Evolutionary conservation across 2,797 vertebrate genomes (phyloP), one percentile per base, ranked within the genome.

Genomic region (Intellagama lesueurii): DNA sequence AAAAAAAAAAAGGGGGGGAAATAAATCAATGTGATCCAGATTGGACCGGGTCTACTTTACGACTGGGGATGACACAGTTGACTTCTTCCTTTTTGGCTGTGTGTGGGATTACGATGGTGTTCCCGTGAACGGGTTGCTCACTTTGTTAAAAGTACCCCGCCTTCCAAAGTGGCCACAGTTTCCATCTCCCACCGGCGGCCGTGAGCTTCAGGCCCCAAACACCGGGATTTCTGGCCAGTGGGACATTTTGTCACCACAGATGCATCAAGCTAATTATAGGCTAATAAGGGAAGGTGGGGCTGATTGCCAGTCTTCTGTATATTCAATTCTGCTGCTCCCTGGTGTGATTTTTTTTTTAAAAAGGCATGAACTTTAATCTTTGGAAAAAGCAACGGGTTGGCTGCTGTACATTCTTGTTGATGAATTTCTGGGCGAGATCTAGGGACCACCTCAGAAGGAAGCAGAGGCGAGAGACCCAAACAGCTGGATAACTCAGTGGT

Each of bases 31-130:
- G 1, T 85, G 70, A 66, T 86, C 72, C 93, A 94, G 90, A 89
- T 95, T 94, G 90, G 92, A 95, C 94, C 93, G 90, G 84, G 88
- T 92, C 81, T 88, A 26, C 92, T 96, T 96, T 95, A 91, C 94
- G 91, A 90, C 81, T 6, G 83, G 87, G 88, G 90, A 88, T 80
- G 90, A 86, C 80, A 26, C 85, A 84, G 4, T 7, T 47, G 14
- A 4, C 79, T 83, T 56, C n/a, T 56, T 56, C 4, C 24, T 26
- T 49, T 78, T 12, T 30, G 47, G 8, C 88, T 90, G 80, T 87
- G 89, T 73, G 19, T 44, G 77, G 14, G 35, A 22, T 60, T 60
- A 24, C 26, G 47, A n/a, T 4, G 24, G 9, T 6, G 49, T 19
- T 24, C 22, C 22, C 32, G 8, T 32, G 64, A 66, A 12, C 44